Evolutionary conservation across 2,888 invertebrate species (phyloP), one percentile per base, ranked within the genome.

Genomic region (Napeogenes sylphis): DNA sequence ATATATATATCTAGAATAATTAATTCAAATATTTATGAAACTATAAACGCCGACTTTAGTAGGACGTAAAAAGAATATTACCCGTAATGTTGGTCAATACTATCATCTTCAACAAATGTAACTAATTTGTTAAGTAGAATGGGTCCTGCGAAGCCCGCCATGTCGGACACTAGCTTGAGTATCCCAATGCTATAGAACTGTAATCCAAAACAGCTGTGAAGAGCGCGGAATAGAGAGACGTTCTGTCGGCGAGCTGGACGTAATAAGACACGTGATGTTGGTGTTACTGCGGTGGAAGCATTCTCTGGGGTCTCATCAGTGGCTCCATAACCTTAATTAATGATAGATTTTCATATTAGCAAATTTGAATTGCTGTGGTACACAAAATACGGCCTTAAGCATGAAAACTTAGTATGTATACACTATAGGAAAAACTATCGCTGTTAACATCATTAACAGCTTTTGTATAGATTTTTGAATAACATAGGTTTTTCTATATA

Each of bases 141-240:
- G 0, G 99, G 99, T 0, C 97, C 97, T 30, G 95, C 95, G 87
- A 99, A 99, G 2, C 95, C 95, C 3, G 95, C 91, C 75, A 93
- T 92, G 79, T 99, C 99, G 0, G 96, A 94, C 4, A 95, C 78
- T 54, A 99, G 91, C 82, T 97, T 96, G 12, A 98, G 83, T 62
- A 97, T 76, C 45, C 97, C 98, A 73, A 98, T 93, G 53, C 93
- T 92, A 78, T 97, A 97, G 87, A 97, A 98, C 77, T 96, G 94
- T 61, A 93, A 77, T 54, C 96, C 96, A 79, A 96, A 97, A 73
- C 94, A 94, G 63, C 89, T 90, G 79, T 96, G 95, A 55, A 97
- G 83, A 0, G 95, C 94, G 73, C 92, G 90, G 0, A 96, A 79
- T 10, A 97, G 77, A 0, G 94, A 92, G 4, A 91, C 87, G 68